A percentile compares a stretch with the other conserved stretches of the same genome.
These are phyloP conservation scores for Aspiorhynchus laticeps DNA, from an alignment of 2,113 vertebrate species.

Conservation along the genomic window DNA sequence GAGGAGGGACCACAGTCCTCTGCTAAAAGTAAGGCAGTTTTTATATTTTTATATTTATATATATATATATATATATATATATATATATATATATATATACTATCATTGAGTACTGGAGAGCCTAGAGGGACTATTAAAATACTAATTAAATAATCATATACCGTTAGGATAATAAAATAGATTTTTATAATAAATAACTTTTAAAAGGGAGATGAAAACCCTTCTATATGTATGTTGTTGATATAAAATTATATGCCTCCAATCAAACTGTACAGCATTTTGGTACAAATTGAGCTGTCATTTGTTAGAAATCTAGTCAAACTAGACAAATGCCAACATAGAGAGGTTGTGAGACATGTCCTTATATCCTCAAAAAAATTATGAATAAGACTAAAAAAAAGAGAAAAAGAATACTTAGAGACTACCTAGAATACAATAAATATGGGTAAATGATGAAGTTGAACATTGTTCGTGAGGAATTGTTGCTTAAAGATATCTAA, in stretches of 20 bases:
- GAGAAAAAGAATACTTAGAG: neutral
- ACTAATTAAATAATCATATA: neutral
- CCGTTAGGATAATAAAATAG: neutral
- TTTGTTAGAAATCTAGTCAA: neutral
- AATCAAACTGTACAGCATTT: neutral
- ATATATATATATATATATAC: too few relatives aligned
- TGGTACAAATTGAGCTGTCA: neutral
- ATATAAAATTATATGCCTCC: too few relatives aligned
- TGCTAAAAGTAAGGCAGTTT: slow-evolving; percentile 70
- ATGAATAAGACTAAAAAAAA: neutral
- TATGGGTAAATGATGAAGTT: neutral
- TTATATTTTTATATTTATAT: too few relatives aligned
- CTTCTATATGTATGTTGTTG: neutral
- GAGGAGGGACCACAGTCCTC: slow-evolving; percentile 74
- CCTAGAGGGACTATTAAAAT: neutral
- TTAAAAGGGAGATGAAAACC: neutral
- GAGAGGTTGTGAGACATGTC: neutral
- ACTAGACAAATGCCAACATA: neutral
- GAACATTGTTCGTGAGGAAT: neutral
- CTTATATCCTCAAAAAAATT: neutral
- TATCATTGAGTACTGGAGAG: neutral
- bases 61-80: too few relatives aligned
- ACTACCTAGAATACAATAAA: neutral
- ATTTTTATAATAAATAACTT: neutral
- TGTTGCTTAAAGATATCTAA: neutral